Conservation (phyloP, 2,888 invertebrate species). For the Deroplatys truncata region DNA sequence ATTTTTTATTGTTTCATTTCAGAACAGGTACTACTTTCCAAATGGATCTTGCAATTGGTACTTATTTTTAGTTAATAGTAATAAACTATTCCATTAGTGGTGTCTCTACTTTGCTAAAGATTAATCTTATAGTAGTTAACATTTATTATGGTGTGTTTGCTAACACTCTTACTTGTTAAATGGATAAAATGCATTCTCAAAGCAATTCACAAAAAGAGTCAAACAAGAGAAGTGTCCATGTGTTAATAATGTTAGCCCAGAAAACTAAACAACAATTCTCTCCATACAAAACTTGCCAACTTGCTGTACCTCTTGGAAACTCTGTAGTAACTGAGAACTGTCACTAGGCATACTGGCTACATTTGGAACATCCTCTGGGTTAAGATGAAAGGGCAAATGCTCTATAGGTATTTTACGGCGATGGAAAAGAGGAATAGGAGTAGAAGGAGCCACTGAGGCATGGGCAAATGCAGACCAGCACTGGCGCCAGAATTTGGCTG, state of each 20-base stretch:
- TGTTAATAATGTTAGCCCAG: not conserved
- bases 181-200: too few relatives aligned
- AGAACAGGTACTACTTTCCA: too few relatives aligned
- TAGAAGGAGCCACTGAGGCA: conserved; percentile 1
- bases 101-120: too few relatives aligned
- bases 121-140: too few relatives aligned
- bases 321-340: not conserved
- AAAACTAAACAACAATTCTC: not conserved
- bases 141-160: too few relatives aligned
- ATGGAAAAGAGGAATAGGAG: conserved; percentile 5
- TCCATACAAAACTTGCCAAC: not conserved
- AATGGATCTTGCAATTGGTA: too few relatives aligned
- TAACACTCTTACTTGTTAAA: too few relatives aligned
- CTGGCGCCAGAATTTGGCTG: conserved; percentile 34
- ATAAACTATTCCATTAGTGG: too few relatives aligned
- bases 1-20: too few relatives aligned
- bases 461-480: conserved; percentile 26
- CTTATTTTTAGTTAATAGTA: too few relatives aligned
- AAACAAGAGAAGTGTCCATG: not conserved
- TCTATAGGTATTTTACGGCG: not conserved
- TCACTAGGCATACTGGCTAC: not conserved
- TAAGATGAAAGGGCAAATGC: not conserved
- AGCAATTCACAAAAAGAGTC: not conserved
- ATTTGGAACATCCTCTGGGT: not conserved
- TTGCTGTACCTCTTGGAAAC: not conserved